phyloP scores from a whole-genome alignment of 2,888 invertebrate species.

The Eledone cirrhosa region DNA sequence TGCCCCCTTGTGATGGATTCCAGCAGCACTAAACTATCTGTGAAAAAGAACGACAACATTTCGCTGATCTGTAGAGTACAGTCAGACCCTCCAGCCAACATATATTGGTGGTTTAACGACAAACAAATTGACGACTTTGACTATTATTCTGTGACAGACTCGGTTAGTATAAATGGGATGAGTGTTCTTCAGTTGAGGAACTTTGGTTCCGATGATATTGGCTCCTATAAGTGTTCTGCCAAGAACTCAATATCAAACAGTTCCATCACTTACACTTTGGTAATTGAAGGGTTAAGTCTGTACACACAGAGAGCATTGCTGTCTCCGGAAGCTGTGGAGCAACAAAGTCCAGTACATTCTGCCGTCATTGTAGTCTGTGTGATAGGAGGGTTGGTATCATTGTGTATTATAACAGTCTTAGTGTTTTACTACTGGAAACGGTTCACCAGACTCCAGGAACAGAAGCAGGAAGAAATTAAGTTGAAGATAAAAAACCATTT shows the following conservation, averaged over 20 bases:
- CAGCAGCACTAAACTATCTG: not conserved
- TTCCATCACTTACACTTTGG: not conserved
- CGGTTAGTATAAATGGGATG: not conserved
- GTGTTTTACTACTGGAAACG: slow-evolving; percentile 39
- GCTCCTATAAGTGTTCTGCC: not conserved
- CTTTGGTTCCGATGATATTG: not conserved
- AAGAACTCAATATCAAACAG: not conserved
- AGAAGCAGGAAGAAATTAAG: slow-evolving; percentile 56
- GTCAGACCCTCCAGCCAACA: not conserved
- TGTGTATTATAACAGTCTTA: not conserved
- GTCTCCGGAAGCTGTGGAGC: not conserved
- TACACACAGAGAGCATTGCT: no score
- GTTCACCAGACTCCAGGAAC: slow-evolving; percentile 62
- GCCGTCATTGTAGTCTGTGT: not conserved
- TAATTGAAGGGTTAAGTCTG: not conserved
- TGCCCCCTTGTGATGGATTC: not conserved
- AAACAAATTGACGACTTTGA: not conserved
- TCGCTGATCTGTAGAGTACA: not conserved
- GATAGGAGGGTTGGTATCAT: not conserved
- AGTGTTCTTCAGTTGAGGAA: not conserved
- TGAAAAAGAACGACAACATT: not conserved
- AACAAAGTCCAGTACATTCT: not conserved
- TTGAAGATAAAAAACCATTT: slow-evolving; percentile 30
- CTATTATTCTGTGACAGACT: not conserved
- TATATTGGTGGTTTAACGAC: not conserved